Evolutionary conservation across 2,113 vertebrate species (phyloP).

Genomic region (Podarcis muralis): DNA sequence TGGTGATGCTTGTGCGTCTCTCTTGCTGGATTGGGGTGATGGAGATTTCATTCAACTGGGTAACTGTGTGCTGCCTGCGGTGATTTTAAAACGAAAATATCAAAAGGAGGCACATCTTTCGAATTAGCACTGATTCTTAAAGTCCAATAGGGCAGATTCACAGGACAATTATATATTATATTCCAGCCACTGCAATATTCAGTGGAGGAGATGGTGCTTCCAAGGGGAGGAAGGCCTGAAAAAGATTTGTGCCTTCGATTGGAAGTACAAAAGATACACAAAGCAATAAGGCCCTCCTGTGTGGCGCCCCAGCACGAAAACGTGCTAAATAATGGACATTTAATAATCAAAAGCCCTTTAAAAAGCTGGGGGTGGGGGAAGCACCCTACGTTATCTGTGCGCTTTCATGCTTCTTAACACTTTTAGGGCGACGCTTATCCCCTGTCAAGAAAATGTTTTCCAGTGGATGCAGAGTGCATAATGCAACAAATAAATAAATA

Average conservation of each 20-base stretch:
- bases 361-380: conserved; percentile 54
- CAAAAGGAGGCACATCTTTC: neutral
- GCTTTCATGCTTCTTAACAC: conserved; percentile 81
- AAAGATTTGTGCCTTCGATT: conserved; percentile 43
- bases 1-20: neutral
- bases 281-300: conserved; percentile 44
- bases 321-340: conserved; percentile 68
- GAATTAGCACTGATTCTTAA: neutral
- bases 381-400: conserved; percentile 74
- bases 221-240: conserved; percentile 9
- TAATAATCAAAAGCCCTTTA: conserved; percentile 65
- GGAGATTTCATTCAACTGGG: conserved; percentile 30
- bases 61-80: neutral
- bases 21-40: neutral
- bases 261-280: conserved; percentile 42
- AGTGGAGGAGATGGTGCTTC: neutral
- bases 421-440: conserved; percentile 80
- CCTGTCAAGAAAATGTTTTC: conserved; percentile 90
- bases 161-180: conserved; percentile 6
- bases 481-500: conserved; percentile 83
- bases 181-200: neutral
- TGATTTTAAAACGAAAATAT: neutral
- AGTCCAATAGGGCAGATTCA: neutral
- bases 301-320: conserved; percentile 59
- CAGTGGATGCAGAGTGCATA: conserved; percentile 83